Base-by-base conservation (phyloP, 2,888 invertebrate species). In the Lucinisca nassula region DNA sequence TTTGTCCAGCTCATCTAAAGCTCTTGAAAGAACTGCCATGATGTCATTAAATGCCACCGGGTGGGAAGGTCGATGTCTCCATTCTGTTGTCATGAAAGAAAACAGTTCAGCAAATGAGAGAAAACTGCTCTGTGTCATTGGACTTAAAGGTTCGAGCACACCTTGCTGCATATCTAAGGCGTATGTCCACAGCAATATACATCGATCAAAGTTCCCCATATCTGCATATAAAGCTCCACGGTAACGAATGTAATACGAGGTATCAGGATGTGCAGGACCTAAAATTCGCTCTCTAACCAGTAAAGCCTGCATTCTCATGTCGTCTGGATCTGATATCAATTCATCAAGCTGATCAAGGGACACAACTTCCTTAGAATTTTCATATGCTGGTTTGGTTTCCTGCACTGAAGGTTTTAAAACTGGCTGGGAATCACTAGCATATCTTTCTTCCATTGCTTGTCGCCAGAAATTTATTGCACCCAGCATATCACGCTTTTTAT, bases 131-230 rank as follows among this genome's bases (percentile, higher is more conserved):
- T 99, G 99, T 17, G 99, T 99, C 98, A 99, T 98, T 37, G 98
- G 98, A 96, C 98, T 98, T 77, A 99, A 97, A 30, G 99, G 98
- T 93, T 99, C 98, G 92, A 99, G 97, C 97, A 98, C 98, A 89
- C 98, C 97, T 96, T 99, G 98, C 93, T 99, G 99, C 98, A 99
- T 99, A 96, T 99, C 98, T 61, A 99, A 97, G 38, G 99, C 99
- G 97, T 99, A 99, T 96, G 98, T 98, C 99, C 99, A 99, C 90
- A 99, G 97, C 94, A 98, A 98, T 90, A 99, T 98, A 97, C 99
- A 99, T 24, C 97, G 95, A 81, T 98, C 97, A 97, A 99, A 99
- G 94, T 99, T 98, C 1, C 99, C 98, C 90, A 94, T 94, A 96
- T 99, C 99, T 0, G 99, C 99, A 97, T 99, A 99, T 90, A 99